Evolutionary conservation across 2,888 invertebrate genomes (phyloP), one percentile per base, ranked within the genome.

Genomic region (Catocala sponsa): DNA sequence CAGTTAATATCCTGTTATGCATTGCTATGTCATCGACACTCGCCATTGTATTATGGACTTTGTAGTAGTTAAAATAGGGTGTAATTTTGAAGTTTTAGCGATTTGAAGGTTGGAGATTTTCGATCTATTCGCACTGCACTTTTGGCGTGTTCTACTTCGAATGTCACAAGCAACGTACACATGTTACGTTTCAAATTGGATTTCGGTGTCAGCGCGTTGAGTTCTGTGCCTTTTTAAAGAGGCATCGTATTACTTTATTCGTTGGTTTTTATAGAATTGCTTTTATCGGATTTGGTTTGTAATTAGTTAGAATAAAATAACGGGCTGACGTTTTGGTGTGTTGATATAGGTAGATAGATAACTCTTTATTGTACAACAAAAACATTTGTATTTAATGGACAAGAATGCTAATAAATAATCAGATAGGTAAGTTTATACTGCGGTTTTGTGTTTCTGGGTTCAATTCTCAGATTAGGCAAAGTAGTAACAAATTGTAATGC

Each of bases 1-100:
- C 84, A 79, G 83, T 80, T 88, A 85, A 89, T 90, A 89, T 90
- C 88, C 90, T 82, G 86, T 65, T 68, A 71, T 77, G 77, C 77
- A 77, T 68, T 79, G 73, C 71, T 77, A 72, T 68, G 72, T 69
- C 65, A 74, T 78, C 72, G 56, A n/a, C 4, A 0, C 0, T 1
- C 32, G 44, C 2, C 52, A 50, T 54, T 59, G 11, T 49, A 57
- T n/a, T 53, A 53, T 50, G 44, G 41, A 65, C 64, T 57, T 59
- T 70, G 59, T 47, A 5, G 0, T 0, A 5, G n/a, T 33, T 7
- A 12, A 10, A 11, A 52, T 70, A 74, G 51, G 59, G 64, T 68
- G 55, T 12, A 35, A 46, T 63, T 58, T 63, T 25, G 35, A 38
- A 15, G 0, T 0, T 46, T 11, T 4, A 50, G 60, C 43, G 41